Percentiles rank a stretch among this genome's conserved stretches.
phyloP scores from a whole-genome alignment of 1,140 invertebrate species.

The Penaeus chinensis region DNA sequence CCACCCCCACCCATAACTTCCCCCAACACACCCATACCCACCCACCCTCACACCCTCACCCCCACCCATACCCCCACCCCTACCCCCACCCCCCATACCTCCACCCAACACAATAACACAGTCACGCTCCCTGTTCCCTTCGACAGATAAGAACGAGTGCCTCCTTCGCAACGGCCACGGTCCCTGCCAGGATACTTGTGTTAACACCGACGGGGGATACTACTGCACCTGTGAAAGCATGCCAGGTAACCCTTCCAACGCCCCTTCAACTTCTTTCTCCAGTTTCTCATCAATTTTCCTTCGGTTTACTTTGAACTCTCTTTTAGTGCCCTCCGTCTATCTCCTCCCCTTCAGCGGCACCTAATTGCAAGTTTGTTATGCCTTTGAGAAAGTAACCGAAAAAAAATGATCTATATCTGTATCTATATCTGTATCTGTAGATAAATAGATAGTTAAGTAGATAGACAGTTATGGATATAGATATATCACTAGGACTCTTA shows the following conservation, averaged over 20 bases:
- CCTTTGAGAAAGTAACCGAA: too few species aligned
- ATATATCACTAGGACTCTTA: too few species aligned
- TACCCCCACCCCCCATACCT: too few species aligned
- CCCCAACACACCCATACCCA: too few species aligned
- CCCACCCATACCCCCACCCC: too few species aligned
- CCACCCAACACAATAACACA: neutral
- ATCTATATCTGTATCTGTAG: too few species aligned
- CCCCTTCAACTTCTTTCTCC: neutral
- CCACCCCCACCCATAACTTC: too few species aligned
- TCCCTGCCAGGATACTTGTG: conserved; percentile 74
- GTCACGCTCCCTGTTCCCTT: neutral
- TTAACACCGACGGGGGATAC: conserved; percentile 64
- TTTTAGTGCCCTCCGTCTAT: neutral
- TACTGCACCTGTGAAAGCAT: conserved; percentile 62
- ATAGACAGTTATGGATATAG: too few species aligned
- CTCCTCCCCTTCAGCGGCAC: neutral
- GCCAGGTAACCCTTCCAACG: conserved; percentile 31
- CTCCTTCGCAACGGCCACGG: conserved; percentile 75
- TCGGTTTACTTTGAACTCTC: neutral
- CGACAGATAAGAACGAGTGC: conserved; percentile 76
- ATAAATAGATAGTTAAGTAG: too few species aligned
- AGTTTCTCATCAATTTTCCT: neutral
- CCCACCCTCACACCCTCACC: too few species aligned
- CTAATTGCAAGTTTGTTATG: neutral
- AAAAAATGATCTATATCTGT: too few species aligned